Conservation (phyloP, 2,797 vertebrate species). For the Sarcophilus harrisii region DNA sequence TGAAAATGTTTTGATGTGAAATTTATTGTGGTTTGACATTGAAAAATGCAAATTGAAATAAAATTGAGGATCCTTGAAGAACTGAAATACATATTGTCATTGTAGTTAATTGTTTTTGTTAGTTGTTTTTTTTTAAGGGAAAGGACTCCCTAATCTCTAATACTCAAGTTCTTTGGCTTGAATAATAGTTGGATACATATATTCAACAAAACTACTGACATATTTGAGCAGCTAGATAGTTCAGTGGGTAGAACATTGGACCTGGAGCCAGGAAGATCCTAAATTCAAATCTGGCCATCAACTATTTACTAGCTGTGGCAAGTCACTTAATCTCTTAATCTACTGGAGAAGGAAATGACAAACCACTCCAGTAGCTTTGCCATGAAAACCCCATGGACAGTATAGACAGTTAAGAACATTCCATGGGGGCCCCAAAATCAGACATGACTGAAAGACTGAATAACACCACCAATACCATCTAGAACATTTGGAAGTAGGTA, state of each 20-base stretch:
- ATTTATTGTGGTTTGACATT: neutral
- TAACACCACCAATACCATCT: neutral
- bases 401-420: neutral
- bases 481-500: neutral
- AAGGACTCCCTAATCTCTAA: neutral
- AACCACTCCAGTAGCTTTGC: no score
- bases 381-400: neutral
- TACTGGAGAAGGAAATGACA: no score
- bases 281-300: neutral
- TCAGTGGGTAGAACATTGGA: neutral
- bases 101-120: neutral
- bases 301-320: neutral
- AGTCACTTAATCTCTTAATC: neutral
- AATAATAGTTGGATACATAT: neutral
- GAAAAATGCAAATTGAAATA: neutral
- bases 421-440: neutral
- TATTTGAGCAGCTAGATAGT: neutral
- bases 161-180: neutral
- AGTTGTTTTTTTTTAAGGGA: neutral
- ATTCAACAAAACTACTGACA: neutral
- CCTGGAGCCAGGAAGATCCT: neutral
- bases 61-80: neutral
- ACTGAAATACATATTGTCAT: neutral
- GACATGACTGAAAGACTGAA: neutral
- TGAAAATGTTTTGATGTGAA: neutral